Base-by-base conservation (phyloP, 2,113 vertebrate species). In the Psophia crepitans region DNA sequence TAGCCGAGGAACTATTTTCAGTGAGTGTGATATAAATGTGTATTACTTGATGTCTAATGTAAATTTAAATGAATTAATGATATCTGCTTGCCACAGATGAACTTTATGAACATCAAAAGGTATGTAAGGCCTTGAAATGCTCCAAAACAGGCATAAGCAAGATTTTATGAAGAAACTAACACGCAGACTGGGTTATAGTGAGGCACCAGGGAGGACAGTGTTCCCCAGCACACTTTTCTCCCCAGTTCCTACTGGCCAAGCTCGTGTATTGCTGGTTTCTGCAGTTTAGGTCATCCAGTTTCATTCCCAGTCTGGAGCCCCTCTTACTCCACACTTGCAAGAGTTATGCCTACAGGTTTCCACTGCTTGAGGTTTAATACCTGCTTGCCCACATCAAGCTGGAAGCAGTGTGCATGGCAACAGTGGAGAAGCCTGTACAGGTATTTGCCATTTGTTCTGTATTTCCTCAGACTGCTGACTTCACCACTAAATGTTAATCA, bases 381-480 rank as follows among this genome's bases (percentile, higher is more conserved):
- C 28, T 89, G 28, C 61, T 87, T 3, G 1, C 43, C 53, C 87
- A 87, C 66, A 69, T 56, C 49, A 83, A 77, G n/a, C 74, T 83
- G 78, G 37, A 58, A 78, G 79, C 54, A 86, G 54, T 28, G 65
- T 39, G 63, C 65, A 76, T 79, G 65, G 78, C 57, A 90, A 51
- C 69, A 75, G 37, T 37, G 57, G 69, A 91, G 88, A 94, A 87
- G 65, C 76, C 70, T 61, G 51, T 60, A 56, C 81, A 92, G 93
- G 70, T 87, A 79, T 75, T 54, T 79, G 28, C 89, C 49, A 83
- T 91, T 93, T 86, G 51, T 85, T 83, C 78, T 39, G 51, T 81
- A 46, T 88, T 92, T 96, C 54, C 85, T 88, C 63, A 84, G 75
- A 74, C 60, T 77, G 90, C 68, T 90, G 82, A 88, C 56, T 93